These are phyloP conservation scores for Ptyas mucosa DNA, from an alignment of 2,113 vertebrate genomes.

Conservation along the genomic window DNA sequence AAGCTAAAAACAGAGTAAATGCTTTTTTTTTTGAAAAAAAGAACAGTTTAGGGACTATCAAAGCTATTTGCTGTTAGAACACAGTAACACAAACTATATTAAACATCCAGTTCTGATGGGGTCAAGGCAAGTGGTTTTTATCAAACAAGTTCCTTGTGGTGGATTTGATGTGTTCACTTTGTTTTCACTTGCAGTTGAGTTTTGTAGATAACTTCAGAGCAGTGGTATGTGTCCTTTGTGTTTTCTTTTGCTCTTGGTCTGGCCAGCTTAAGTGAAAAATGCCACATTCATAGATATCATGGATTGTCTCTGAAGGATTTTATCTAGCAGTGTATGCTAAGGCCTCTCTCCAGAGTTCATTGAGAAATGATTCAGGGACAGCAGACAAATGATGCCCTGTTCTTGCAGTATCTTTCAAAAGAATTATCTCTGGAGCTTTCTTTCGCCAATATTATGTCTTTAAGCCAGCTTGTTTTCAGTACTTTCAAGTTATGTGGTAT, in stretches of 20 bases:
- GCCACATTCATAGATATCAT: background rate
- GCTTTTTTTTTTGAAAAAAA: background rate
- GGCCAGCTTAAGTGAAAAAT: background rate
- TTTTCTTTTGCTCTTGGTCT: background rate
- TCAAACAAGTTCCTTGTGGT: background rate
- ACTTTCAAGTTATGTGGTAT: background rate
- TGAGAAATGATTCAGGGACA: background rate
- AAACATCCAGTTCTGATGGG: background rate
- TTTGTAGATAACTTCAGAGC: constrained; percentile 20
- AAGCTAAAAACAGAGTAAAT: background rate
- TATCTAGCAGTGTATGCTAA: background rate
- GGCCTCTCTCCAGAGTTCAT: background rate
- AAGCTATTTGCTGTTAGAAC: background rate
- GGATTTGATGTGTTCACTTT: constrained; percentile 6
- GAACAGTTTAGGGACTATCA: background rate
- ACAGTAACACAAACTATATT: background rate
- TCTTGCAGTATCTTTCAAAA: background rate
- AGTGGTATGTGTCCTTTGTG: background rate
- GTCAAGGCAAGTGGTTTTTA: background rate
- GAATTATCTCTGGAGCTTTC: background rate
- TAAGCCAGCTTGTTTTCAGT: background rate
- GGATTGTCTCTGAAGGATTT: background rate
- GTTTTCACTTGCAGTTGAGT: constrained; percentile 22
- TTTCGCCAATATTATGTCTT: background rate
- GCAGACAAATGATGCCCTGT: background rate